phyloP scores from a whole-genome alignment of 2,888 invertebrate genomes.

The Octonoba sinensis region DNA sequence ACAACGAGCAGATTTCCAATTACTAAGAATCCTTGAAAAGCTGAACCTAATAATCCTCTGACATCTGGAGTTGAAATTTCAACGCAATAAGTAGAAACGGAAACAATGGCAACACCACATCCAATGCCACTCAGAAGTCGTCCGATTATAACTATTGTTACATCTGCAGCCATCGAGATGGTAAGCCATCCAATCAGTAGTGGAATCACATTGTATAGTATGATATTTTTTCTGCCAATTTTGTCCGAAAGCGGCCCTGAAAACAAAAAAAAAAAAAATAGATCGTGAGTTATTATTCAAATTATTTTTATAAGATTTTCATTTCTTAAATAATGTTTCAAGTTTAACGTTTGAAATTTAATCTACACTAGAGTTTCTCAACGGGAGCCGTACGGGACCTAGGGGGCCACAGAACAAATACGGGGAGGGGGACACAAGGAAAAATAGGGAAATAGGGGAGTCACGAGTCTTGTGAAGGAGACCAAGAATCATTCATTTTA shows the following conservation, averaged over 20 bases:
- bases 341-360: too few species aligned
- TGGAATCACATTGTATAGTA: slow-evolving; percentile 78
- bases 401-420: too few species aligned
- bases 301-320: too few species aligned
- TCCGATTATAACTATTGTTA: slow-evolving; percentile 83
- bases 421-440: too few species aligned
- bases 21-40: slow-evolving; percentile 87
- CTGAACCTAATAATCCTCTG: slow-evolving; percentile 89
- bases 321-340: too few species aligned
- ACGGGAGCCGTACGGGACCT: too few species aligned
- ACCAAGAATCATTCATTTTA: too few species aligned
- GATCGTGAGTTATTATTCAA: neutral
- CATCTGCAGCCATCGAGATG: slow-evolving; percentile 82
- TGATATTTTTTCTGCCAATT: slow-evolving; percentile 84
- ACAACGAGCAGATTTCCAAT: slow-evolving; percentile 85
- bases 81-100: slow-evolving; percentile 91
- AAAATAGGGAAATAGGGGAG: too few species aligned
- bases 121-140: slow-evolving; percentile 87
- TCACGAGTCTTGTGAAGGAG: too few species aligned
- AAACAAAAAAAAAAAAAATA: slow-evolving; percentile 67
- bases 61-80: slow-evolving; percentile 93
- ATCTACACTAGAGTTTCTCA: too few species aligned
- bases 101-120: slow-evolving; percentile 87
- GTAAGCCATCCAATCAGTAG: slow-evolving; percentile 83
- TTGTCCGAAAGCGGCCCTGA: slow-evolving; percentile 88